Conservation (phyloP, 2,797 vertebrate genomes). For the Trichosurus vulpecula region DNA sequence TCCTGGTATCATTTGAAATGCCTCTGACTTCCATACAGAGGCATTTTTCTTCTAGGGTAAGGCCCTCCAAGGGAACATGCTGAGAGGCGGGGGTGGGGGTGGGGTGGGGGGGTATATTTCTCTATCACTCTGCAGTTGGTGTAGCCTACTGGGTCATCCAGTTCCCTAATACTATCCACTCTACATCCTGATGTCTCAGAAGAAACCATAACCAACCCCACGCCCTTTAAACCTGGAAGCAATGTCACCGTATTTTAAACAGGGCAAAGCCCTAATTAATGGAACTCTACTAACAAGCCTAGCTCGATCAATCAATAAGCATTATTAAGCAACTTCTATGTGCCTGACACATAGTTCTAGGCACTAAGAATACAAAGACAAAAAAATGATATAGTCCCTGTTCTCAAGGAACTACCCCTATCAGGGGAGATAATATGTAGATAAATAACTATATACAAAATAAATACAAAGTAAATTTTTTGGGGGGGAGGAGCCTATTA, state of each 20-base stretch:
- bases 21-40: not conserved
- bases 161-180: not conserved
- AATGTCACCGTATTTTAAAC: not conserved
- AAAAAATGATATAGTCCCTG: not conserved
- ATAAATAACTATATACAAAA: not conserved
- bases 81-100: not conserved
- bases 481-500: no score
- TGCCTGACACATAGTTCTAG: not conserved
- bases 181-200: not conserved
- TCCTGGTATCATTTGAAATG: not conserved
- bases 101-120: not conserved
- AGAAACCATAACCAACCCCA: not conserved
- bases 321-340: not conserved
- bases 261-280: not conserved
- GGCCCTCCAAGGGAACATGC: not conserved
- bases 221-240: not conserved
- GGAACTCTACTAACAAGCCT: not conserved
- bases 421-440: not conserved
- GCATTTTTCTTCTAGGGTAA: not conserved
- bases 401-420: not conserved
- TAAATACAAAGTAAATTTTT: not conserved
- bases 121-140: not conserved
- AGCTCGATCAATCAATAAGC: not conserved
- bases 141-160: not conserved
- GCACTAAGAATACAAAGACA: not conserved